Evolutionary conservation across 2,113 vertebrate genomes (phyloP).

Genomic region (Mormoops blainvillei): DNA sequence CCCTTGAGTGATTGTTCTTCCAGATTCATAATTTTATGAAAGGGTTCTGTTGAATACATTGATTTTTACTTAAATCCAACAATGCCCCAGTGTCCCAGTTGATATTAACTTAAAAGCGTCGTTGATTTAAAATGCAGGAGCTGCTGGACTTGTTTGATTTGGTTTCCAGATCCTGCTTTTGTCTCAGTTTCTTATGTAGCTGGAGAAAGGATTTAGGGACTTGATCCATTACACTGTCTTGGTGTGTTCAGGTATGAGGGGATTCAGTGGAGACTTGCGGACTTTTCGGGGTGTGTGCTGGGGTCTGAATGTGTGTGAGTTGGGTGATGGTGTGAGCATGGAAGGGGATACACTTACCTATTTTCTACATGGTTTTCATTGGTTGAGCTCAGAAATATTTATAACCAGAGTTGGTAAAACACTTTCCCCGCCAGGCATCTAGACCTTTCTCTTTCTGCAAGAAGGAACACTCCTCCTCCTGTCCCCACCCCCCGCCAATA

Average conservation of each 20-base stretch:
- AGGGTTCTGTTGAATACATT: neutral
- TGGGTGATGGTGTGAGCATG: rapidly evolving
- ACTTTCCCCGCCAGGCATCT: neutral
- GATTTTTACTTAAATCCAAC: conserved; percentile 37
- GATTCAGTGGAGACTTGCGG: neutral
- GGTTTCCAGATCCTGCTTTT: neutral
- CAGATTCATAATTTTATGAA: conserved; percentile 10
- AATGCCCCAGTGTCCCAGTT: neutral
- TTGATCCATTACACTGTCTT: neutral
- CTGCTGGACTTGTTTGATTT: neutral
- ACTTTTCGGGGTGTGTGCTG: neutral
- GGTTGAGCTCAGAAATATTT: neutral
- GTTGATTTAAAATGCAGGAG: conserved; percentile 30
- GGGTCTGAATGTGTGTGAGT: neutral
- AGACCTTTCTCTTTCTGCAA: neutral
- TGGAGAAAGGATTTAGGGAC: neutral
- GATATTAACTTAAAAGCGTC: conserved; percentile 4
- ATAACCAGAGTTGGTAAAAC: neutral
- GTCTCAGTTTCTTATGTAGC: neutral
- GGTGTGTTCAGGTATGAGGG: neutral
- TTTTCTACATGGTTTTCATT: neutral
- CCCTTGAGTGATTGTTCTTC: neutral
- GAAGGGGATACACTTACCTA: neutral
- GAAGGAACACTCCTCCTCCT: neutral
- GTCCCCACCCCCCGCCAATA: too few species aligned